Percentiles rank a stretch among this genome's conserved stretches.
phyloP scores from a whole-genome alignment of 2,113 vertebrate species.

The Pachyramphus minor region DNA sequence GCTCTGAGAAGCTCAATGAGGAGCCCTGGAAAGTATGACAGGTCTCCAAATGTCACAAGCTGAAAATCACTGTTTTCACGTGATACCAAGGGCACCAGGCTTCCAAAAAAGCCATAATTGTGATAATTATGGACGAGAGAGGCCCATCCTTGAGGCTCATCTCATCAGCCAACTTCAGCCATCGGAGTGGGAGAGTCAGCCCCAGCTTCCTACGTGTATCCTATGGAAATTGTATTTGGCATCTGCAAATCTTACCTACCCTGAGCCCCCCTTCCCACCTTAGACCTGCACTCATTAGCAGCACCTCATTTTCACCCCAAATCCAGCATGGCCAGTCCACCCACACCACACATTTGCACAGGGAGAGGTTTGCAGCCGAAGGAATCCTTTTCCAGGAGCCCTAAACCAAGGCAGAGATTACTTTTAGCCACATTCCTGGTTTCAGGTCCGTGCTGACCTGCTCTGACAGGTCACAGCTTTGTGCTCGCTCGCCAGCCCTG shows the following conservation, averaged over 20 bases:
- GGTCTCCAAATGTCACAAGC: background rate
- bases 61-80: accelerated
- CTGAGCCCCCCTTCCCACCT: background rate
- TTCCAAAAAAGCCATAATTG: background rate
- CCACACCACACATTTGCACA: accelerated
- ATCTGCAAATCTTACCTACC: background rate
- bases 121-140: accelerated
- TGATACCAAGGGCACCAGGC: accelerated
- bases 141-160: too few relatives aligned
- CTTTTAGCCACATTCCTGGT: background rate
- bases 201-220: background rate
- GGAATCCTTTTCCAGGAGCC: background rate
- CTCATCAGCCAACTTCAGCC: accelerated
- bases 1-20: accelerated
- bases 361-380: background rate
- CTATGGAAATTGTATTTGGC: accelerated
- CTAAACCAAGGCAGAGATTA: background rate
- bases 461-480: background rate
- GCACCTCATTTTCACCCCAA: background rate
- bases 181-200: background rate
- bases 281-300: accelerated
- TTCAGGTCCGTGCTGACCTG: background rate
- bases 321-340: accelerated
- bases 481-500: background rate
- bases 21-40: background rate